Evolutionary conservation across 1,140 invertebrate genomes (phyloP).

Genomic region (Coptotermes formosanus): DNA sequence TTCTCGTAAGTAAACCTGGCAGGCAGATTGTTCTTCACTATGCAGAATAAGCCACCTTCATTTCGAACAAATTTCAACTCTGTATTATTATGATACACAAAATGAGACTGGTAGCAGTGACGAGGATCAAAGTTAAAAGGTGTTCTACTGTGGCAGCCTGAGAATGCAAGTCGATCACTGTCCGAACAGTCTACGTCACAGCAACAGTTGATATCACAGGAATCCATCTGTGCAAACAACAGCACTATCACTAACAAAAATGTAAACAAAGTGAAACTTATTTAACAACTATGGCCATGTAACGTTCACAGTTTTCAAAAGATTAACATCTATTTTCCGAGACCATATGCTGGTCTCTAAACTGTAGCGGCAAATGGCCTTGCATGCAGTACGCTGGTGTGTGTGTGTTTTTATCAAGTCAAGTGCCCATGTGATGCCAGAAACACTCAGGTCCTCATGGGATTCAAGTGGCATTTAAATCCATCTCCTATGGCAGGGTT

Average conservation of each 20-base stretch:
- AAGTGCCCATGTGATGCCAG: too few species aligned
- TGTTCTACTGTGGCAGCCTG: slow-evolving; percentile 48
- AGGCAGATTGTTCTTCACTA: slow-evolving; percentile 57
- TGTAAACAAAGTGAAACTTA: too few species aligned
- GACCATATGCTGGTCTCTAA: too few species aligned
- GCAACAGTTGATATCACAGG: slow-evolving; percentile 74
- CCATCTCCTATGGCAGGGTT: too few species aligned
- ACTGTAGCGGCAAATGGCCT: too few species aligned
- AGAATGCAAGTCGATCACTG: slow-evolving; percentile 57
- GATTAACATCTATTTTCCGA: too few species aligned
- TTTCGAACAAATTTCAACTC: slow-evolving; percentile 43
- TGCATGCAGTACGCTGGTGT: too few species aligned
- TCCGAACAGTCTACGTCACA: slow-evolving; percentile 67
- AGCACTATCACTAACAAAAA: not conserved
- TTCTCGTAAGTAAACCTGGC: slow-evolving; percentile 36
- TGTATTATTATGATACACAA: slow-evolving; percentile 52
- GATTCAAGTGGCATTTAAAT: too few species aligned
- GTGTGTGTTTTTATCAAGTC: too few species aligned
- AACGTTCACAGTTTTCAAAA: too few species aligned
- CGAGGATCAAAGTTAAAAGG: slow-evolving; percentile 42
- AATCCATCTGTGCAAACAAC: slow-evolving; percentile 47
- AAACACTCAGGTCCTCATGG: too few species aligned
- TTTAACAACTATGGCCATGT: too few species aligned
- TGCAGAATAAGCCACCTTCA: slow-evolving; percentile 57
- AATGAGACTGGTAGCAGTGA: slow-evolving; percentile 47